These are phyloP conservation scores for Drosophila willistoni DNA, from an alignment of 1,140 invertebrate species.

Conservation along the genomic window DNA sequence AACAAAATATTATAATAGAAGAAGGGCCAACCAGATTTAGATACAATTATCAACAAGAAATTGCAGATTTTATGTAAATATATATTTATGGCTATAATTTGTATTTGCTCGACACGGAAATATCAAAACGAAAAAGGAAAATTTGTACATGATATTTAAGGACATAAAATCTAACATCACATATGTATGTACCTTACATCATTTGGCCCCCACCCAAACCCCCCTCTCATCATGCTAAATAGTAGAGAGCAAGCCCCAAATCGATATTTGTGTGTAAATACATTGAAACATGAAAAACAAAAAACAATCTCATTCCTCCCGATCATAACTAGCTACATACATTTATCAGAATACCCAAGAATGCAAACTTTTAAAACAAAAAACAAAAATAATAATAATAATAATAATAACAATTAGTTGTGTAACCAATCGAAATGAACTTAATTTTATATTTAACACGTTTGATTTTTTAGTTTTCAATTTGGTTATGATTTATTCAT, in stretches of 20 bases:
- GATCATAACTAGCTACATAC: conserved; percentile 4
- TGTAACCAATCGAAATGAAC: conserved; percentile 14
- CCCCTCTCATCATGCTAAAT: not conserved
- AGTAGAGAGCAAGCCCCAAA: not conserved
- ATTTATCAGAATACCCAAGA: not conserved
- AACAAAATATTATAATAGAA: too few species aligned
- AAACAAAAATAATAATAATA: not conserved
- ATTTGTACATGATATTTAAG: not conserved
- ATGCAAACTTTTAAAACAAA: conserved; percentile 11
- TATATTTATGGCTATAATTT: too few species aligned
- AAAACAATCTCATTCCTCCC: not conserved
- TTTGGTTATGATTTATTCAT: conserved; percentile 26
- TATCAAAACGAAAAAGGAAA: not conserved
- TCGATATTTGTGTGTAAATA: conserved; percentile 6
- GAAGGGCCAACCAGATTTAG: too few species aligned
- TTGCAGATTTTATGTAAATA: too few species aligned
- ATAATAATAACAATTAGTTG: conserved; percentile 3
- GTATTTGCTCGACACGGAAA: too few species aligned
- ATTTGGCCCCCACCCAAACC: not conserved
- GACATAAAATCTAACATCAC: not conserved
- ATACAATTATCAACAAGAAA: too few species aligned
- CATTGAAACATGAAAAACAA: not conserved
- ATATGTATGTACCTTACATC: not conserved
- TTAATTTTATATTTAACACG: not conserved
- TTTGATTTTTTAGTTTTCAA: not conserved